Evolutionary conservation across 1,140 invertebrate species (phyloP).

Genomic region (Rhagoletis pomonella): DNA sequence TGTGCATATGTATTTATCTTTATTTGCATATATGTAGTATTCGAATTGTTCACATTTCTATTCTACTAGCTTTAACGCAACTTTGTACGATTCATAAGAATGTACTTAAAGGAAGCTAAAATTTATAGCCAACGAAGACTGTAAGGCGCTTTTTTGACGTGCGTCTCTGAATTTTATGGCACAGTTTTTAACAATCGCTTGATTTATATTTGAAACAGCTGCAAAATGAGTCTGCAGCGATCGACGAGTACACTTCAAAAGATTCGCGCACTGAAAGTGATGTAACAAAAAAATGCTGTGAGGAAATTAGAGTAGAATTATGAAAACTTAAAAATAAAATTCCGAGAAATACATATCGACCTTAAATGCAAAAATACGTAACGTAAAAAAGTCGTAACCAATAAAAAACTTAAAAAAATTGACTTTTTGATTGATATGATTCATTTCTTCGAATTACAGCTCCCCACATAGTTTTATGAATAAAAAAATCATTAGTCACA

Average conservation of each 20-base stretch:
- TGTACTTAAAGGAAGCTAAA: not conserved
- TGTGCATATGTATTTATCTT: not conserved
- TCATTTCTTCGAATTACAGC: no score
- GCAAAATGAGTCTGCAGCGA: not conserved
- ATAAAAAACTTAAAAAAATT: no score
- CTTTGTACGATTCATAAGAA: no score
- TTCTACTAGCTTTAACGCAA: no score
- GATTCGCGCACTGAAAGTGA: not conserved
- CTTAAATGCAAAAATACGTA: no score
- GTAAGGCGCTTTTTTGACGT: not conserved
- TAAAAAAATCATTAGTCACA: no score
- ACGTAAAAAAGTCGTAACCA: no score
- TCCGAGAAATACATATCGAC: no score
- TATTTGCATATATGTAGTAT: not conserved
- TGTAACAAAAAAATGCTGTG: not conserved
- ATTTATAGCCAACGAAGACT: not conserved
- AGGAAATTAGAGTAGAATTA: no score
- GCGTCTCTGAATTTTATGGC: not conserved
- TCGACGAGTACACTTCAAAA: not conserved
- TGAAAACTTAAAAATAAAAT: no score
- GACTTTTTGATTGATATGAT: no score
- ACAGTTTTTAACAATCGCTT: not conserved
- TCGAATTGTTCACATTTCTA: not conserved
- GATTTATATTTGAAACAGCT: slow-evolving; percentile 16
- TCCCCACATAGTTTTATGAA: no score